Conservation (phyloP, 1,140 invertebrate species). For the Hyles vespertilio region DNA sequence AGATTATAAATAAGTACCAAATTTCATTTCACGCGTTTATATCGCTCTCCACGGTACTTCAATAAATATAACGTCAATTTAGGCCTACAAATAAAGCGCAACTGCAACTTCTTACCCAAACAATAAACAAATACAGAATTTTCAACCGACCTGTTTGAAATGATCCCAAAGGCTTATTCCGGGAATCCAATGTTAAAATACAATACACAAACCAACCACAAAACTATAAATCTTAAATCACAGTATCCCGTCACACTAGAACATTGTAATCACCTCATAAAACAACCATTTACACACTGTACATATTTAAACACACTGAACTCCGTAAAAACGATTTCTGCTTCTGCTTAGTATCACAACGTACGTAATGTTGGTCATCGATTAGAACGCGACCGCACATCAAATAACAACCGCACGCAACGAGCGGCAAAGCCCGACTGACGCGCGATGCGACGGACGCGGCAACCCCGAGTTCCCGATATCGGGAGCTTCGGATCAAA, state of each 20-base stretch:
- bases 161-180: no score
- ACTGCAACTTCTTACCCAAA: no score
- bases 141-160: no score
- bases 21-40: no score
- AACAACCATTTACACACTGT: conserved; percentile 16
- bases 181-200: no score
- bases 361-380: conserved; percentile 17
- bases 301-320: conserved; percentile 25
- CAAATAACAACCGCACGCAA: conserved; percentile 13
- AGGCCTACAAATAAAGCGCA: no score
- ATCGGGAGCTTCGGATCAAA: neutral
- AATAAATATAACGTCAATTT: no score
- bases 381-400: neutral
- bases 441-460: conserved; percentile 14
- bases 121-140: no score
- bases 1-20: no score
- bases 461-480: neutral
- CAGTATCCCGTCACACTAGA: conserved; percentile 23
- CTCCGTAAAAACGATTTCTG: conserved; percentile 14
- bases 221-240: conserved; percentile 26
- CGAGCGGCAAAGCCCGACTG: conserved; percentile 33
- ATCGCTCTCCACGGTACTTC: no score
- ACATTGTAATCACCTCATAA: conserved; percentile 21
- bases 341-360: conserved; percentile 30
- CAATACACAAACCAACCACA: conserved; percentile 15